Base-by-base conservation (phyloP, 2,888 invertebrate species). In the Anthophora plumipes region DNA sequence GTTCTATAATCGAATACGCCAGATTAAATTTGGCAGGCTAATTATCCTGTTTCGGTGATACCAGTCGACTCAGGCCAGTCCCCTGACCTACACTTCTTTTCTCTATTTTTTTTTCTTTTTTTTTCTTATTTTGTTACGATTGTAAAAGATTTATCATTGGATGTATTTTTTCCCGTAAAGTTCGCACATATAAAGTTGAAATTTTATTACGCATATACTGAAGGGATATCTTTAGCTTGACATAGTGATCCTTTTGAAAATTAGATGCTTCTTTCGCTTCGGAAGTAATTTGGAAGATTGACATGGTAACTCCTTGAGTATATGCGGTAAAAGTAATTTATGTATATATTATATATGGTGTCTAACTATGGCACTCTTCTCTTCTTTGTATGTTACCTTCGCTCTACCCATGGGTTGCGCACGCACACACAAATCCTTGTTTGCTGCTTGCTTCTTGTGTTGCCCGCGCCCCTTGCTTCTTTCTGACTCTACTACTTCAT, bases 321-420 rank as follows among this genome's bases (percentile, higher is more conserved):
- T 83, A 85, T 85, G 85, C 72, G 55, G 41, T 57, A 68, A 54
- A 75, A 63, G 50, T 71, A 77, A 77, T 70, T 76, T 79, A 46
- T 71, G 66, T 85, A 82, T 71, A 85, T 85, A 69, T 75, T 83
- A 88, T 86, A 88, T 86, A 80, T 80, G 75, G 85, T 89, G 86
- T 91, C 91, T 92, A 91, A 92, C 89, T 88, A 86, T 90, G 87
- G 89, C 91, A 91, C 90, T 90, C 84, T 92, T 92, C 85, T 91
- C 89, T 91, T 91, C 87, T 92, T 91, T 92, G 84, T 92, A 92
- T 92, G 92, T 92, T 88, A 89, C 85, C 92, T 89, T 88, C 91
- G 89, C 88, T 89, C 86, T 91, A 89, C 87, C 89, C 87, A 85
- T 90, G 92, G 92, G 90, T 89, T 89, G 87, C 89, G 89, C 89